Percentiles rank a stretch among this genome's conserved stretches.
These are phyloP conservation scores for Polydrusus cervinus DNA, from an alignment of 2,888 invertebrate species.

Conservation along the genomic window DNA sequence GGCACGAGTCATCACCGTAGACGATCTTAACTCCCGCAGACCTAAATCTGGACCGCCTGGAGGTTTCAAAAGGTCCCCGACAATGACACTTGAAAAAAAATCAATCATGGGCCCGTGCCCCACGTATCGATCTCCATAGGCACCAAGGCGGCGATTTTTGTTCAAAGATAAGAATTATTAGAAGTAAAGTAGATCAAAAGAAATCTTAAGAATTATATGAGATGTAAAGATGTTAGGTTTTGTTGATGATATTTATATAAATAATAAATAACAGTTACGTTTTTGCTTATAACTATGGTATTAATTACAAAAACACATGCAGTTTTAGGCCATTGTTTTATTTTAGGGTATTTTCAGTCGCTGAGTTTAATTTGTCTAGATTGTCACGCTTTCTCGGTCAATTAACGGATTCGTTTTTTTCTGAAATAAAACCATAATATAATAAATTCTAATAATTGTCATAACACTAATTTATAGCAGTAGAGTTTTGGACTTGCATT, in stretches of 20 bases:
- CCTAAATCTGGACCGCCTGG: conserved; percentile 52
- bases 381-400: too few species aligned
- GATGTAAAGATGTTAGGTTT: conserved; percentile 9
- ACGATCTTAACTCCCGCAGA: conserved; percentile 44
- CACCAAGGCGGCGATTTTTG: conserved; percentile 31
- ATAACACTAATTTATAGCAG: too few species aligned
- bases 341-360: too few species aligned
- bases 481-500: too few species aligned
- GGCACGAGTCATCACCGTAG: conserved; percentile 48
- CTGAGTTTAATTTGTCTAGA: too few species aligned
- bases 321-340: too few species aligned
- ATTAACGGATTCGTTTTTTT: too few species aligned
- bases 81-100: conserved; percentile 63
- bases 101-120: conserved; percentile 58
- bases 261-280: conserved; percentile 14
- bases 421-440: too few species aligned
- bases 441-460: too few species aligned
- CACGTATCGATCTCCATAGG: conserved; percentile 53
- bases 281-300: not conserved
- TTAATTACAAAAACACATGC: too few species aligned
- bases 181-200: conserved; percentile 28
- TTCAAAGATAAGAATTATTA: conserved; percentile 33
- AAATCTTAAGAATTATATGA: conserved; percentile 5
- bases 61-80: conserved; percentile 59
- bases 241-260: conserved; percentile 3